Percentiles rank a stretch among this genome's conserved stretches.
These are phyloP conservation scores for Clinocottus analis DNA, from an alignment of 2,113 vertebrate species.

Conservation along the genomic window DNA sequence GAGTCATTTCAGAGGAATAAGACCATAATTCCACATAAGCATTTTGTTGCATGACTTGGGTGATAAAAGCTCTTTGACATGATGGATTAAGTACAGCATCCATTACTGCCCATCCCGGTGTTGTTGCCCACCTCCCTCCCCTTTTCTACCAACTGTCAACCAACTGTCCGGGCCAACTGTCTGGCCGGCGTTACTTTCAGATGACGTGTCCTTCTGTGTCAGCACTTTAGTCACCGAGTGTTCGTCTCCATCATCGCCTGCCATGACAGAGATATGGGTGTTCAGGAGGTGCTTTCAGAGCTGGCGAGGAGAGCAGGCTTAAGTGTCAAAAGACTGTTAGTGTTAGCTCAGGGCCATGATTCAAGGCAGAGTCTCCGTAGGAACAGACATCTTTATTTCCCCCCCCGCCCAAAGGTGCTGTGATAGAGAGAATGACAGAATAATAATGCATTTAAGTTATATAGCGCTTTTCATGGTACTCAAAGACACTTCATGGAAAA, in stretches of 20 bases:
- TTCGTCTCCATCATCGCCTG: constrained; percentile 49
- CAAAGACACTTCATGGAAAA: too few relatives aligned
- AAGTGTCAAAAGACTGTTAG: constrained; percentile 22
- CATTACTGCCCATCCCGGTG: constrained; percentile 35
- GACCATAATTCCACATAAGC: constrained; percentile 3
- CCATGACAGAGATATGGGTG: constrained; percentile 30
- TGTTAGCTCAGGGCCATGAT: neutral
- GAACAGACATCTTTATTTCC: neutral
- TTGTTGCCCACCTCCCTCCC: constrained; percentile 46
- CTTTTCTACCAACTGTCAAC: constrained; percentile 65
- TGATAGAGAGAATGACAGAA: neutral
- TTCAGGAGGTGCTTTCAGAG: constrained; percentile 25
- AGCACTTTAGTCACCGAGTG: constrained; percentile 57
- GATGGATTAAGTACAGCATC: constrained; percentile 51
- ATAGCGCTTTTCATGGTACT: too few relatives aligned
- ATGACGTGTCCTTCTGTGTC: constrained; percentile 64
- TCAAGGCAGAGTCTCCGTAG: neutral
- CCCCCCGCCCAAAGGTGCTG: neutral
- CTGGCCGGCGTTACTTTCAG: constrained; percentile 49
- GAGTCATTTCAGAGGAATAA: neutral
- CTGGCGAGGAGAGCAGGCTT: constrained; percentile 7
- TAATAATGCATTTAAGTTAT: too few relatives aligned
- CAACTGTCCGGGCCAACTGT: constrained; percentile 71
- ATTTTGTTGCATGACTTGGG: constrained; percentile 27
- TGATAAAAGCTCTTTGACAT: constrained; percentile 36